Conservation (phyloP, 2,888 invertebrate genomes). For the Hyposoter didymator region DNA sequence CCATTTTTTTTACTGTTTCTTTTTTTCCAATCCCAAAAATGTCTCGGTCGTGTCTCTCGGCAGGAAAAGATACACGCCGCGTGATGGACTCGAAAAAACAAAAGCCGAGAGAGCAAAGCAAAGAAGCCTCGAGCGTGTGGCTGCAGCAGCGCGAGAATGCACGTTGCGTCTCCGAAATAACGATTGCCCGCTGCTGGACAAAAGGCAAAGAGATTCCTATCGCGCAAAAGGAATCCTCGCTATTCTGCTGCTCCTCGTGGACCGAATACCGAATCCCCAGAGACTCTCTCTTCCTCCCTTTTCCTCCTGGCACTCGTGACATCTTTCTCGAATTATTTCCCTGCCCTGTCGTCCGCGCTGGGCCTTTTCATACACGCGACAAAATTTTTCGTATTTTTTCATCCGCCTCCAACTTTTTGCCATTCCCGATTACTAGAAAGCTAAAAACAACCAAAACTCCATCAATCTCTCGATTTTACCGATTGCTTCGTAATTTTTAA, state of each 20-base stretch:
- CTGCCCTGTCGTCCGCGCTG: not conserved
- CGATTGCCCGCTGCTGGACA: conserved; percentile 48
- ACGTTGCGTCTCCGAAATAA: conserved; percentile 55
- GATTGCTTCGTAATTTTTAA: not conserved
- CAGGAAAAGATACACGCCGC: conserved; percentile 11
- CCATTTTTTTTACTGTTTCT: not conserved
- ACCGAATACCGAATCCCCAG: conserved; percentile 17
- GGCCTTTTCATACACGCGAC: not conserved
- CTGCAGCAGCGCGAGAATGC: conserved; percentile 51
- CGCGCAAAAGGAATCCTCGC: conserved; percentile 58
- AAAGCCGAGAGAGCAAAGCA: conserved; percentile 22
- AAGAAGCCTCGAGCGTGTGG: conserved; percentile 17
- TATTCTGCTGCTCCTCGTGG: conserved; percentile 45
- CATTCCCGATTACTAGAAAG: not conserved
- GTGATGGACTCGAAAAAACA: not conserved
- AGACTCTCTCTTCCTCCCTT: not conserved
- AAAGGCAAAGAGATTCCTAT: conserved; percentile 62
- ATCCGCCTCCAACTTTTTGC: too few species aligned
- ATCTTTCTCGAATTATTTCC: conserved; percentile 32
- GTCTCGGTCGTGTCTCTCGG: conserved; percentile 14
- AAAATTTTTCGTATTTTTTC: conserved; percentile 1
- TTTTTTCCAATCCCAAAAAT: conserved; percentile 49
- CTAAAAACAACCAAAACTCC: not conserved
- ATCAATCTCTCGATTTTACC: not conserved
- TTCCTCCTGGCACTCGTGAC: conserved; percentile 19